Evolutionary conservation across 2,888 invertebrate genomes (phyloP).

Genomic region (Dryocosmus kuriphilus): DNA sequence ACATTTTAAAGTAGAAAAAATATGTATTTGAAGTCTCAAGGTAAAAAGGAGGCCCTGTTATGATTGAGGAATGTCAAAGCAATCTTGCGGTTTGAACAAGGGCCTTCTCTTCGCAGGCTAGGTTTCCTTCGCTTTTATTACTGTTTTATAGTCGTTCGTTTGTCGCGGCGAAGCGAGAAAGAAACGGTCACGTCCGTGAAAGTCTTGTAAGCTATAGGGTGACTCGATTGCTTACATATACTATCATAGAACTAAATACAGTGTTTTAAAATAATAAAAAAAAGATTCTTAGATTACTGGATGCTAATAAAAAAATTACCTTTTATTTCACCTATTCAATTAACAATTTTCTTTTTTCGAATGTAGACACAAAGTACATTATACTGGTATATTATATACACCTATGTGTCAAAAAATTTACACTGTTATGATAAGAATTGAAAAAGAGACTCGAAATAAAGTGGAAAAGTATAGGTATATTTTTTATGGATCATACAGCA

Average conservation of each 20-base stretch:
- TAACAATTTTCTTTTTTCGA: neutral
- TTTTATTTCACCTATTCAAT: neutral
- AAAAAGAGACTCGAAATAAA: neutral
- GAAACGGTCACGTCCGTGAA: conserved; percentile 62
- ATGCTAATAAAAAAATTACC: neutral
- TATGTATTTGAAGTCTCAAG: conserved; percentile 15
- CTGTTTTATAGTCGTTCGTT: conserved; percentile 61
- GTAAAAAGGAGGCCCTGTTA: conserved; percentile 58
- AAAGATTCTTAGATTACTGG: neutral
- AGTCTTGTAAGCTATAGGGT: conserved; percentile 40
- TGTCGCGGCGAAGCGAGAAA: conserved; percentile 60
- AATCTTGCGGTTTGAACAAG: conserved; percentile 52
- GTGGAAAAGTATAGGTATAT: no score
- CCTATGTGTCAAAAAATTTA: no score
- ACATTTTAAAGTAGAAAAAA: neutral
- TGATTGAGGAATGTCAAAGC: conserved; percentile 68
- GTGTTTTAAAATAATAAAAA: neutral
- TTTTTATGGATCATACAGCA: neutral
- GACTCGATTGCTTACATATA: conserved; percentile 39
- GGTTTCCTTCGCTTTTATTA: conserved; percentile 56
- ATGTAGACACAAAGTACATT: neutral
- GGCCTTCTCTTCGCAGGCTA: conserved; percentile 40
- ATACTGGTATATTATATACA: no score
- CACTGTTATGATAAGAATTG: no score
- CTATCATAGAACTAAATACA: neutral